These are phyloP conservation scores for Drosophila anomelani DNA, from an alignment of 2,888 invertebrate species.

Conservation along the genomic window DNA sequence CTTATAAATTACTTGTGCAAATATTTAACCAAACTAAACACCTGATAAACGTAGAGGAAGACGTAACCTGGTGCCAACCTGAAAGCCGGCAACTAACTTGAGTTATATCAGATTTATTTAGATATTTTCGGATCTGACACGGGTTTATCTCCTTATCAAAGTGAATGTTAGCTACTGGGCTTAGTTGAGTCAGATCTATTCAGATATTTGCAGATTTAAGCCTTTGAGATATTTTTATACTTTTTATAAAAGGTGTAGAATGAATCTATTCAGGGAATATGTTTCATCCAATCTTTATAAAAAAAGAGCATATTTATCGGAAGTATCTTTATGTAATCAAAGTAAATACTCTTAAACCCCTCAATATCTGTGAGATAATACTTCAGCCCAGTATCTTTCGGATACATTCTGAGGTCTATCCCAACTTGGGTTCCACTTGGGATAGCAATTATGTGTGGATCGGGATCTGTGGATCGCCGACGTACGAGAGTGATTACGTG, in stretches of 20 bases:
- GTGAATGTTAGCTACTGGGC: not conserved
- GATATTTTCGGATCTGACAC: not conserved
- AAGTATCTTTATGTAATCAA: not conserved
- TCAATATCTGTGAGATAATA: not conserved
- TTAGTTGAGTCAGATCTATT: not conserved
- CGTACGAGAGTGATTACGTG: slow-evolving; percentile 54
- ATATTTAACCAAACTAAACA: slow-evolving; percentile 30
- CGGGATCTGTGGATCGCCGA: slow-evolving; percentile 35
- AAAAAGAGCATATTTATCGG: too few species aligned
- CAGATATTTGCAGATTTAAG: not conserved
- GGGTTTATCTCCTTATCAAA: not conserved
- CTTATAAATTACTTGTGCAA: slow-evolving; percentile 18
- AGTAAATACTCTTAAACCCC: too few species aligned
- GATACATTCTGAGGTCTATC: slow-evolving; percentile 3
- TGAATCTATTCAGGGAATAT: not conserved
- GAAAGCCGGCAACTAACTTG: not conserved
- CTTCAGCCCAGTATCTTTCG: not conserved
- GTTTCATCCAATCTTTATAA: too few species aligned
- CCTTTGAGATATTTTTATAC: not conserved
- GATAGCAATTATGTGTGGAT: not conserved
- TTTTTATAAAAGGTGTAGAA: too few species aligned
- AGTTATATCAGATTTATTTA: slow-evolving; percentile 6
- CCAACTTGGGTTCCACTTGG: slow-evolving; percentile 31
- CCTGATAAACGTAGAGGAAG: slow-evolving; percentile 7
- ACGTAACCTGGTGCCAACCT: slow-evolving; percentile 9